Evolutionary conservation across 1,140 invertebrate genomes (phyloP), one percentile per base, ranked within the genome.

Genomic region (Ruditapes philippinarum): DNA sequence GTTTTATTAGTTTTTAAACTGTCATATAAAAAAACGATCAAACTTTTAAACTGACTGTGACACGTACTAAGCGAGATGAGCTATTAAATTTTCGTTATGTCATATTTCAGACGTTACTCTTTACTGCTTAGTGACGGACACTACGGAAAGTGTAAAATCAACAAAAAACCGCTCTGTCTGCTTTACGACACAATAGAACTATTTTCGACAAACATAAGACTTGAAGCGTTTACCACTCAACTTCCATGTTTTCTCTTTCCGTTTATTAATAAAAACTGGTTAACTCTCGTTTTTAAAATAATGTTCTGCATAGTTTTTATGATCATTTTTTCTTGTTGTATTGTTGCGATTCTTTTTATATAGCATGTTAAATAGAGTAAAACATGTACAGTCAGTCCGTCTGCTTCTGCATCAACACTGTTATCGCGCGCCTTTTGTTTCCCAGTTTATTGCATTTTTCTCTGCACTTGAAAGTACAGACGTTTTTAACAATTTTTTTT

Each of bases 101-200:
- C 65, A 70, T 70, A 70, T 4, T 40, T 70, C 65, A 70, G 22
- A 38, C 4, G 65, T 38, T 70, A 38, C 65, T 70, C 1, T 38
- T 70, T 9, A 70, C 65, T 38, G n/a, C n/a, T 70, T 70, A 22
- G 65, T 38, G 65, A 70, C 65, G 36, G 65, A 38, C 65, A 1
- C 33, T 19, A 14, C 31, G 4, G 14, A 38, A 38, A 70, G 65
- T 70, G 65, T 70, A 70, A 70, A 70, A 36, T 70, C 65, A 28
- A 70, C 65, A 70, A 70, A 70, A 62, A 70, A 70, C 25, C 14
- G 36, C 38, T 70, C 38, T 12, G 38, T 11, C 19, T 36, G 19
- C 65, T 70, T 70, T 70, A 40, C 65, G 65, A 70, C 65, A 70
- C 65, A 70, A 70, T 70, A 70, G 33, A 36, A 70, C 65, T 70